phyloP scores from a whole-genome alignment of 2,888 invertebrate genomes.

The Gibbula magus region DNA sequence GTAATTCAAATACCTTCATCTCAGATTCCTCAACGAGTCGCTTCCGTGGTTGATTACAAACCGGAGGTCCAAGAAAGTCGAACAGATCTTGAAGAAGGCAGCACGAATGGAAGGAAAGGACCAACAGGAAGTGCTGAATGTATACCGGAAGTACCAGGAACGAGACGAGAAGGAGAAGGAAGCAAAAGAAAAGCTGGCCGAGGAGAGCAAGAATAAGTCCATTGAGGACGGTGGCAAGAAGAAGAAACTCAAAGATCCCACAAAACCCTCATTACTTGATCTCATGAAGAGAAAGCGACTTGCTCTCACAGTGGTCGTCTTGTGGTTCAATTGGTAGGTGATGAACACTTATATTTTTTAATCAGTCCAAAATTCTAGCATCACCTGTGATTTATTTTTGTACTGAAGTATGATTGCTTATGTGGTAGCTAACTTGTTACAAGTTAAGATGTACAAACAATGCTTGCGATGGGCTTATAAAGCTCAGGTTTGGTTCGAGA shows the following conservation, averaged over 20 bases:
- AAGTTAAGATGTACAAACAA: no score
- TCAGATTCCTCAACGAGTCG: constrained; percentile 57
- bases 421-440: no score
- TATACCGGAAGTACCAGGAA: background rate
- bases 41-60: constrained; percentile 57
- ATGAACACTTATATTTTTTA: no score
- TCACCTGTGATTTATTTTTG: no score
- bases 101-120: constrained; percentile 47
- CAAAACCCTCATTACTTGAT: constrained; percentile 34
- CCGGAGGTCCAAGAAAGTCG: constrained; percentile 42
- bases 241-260: constrained; percentile 22
- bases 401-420: no score
- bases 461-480: no score
- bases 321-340: constrained; percentile 53
- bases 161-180: background rate
- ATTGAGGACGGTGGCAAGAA: constrained; percentile 14
- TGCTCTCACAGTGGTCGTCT: constrained; percentile 42
- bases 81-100: constrained; percentile 49
- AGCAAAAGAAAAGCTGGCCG: background rate
- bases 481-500: no score
- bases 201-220: background rate
- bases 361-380: no score
- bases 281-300: constrained; percentile 50
- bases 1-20: background rate
- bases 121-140: constrained; percentile 28